These are phyloP conservation scores for Hypotaenidia philippensis DNA, from an alignment of 2,797 vertebrate species.

Conservation along the genomic window DNA sequence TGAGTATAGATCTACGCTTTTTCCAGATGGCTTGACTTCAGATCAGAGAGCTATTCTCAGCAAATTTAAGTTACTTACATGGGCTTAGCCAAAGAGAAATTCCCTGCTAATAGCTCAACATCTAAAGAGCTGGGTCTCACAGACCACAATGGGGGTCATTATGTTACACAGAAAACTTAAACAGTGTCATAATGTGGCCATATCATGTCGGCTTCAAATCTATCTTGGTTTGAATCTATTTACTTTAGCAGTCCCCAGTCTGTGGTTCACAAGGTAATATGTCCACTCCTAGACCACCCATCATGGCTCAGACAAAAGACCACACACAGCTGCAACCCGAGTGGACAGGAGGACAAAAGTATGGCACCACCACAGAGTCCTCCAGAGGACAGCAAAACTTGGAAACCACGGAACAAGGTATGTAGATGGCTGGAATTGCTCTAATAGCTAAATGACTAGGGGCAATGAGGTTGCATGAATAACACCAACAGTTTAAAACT, in stretches of 20 bases:
- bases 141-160: rapidly evolving
- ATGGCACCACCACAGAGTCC: not conserved
- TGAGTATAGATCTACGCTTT: not conserved
- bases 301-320: not conserved
- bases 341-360: not conserved
- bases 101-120: not conserved
- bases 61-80: not conserved
- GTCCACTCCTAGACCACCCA: not conserved
- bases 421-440: not conserved
- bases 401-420: rapidly evolving
- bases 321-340: not conserved
- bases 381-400: not conserved
- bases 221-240: not conserved
- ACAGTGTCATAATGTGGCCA: not conserved
- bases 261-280: not conserved
- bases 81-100: not conserved
- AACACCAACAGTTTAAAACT: not conserved
- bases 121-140: not conserved
- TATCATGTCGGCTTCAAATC: not conserved
- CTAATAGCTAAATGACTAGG: not conserved
- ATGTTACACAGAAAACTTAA: not conserved
- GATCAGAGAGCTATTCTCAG: not conserved
- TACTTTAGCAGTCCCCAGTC: not conserved
- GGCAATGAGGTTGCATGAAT: not conserved
- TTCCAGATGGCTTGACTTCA: not conserved